A percentile compares a stretch with the other conserved stretches of the same genome.
These are phyloP conservation scores for Spatulosminthurus flaviceps DNA, from an alignment of 2,888 invertebrate species.

Conservation along the genomic window DNA sequence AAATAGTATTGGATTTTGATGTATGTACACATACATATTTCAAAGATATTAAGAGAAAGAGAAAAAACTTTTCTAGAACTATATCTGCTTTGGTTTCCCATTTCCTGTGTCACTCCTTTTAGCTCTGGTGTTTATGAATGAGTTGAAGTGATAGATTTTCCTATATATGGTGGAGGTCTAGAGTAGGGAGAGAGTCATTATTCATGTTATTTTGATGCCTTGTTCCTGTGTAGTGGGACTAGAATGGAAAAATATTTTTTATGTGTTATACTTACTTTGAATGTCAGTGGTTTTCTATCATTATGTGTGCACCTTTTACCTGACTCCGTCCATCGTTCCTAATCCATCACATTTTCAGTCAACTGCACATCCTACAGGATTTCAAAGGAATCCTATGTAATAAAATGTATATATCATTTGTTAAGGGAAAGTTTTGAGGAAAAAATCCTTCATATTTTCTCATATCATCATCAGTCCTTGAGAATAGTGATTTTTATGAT, in stretches of 20 bases:
- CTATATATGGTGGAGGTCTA: too few relatives aligned
- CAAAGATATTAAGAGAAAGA: not conserved
- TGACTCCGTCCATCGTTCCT: not conserved
- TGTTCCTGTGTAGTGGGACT: slow-evolving; percentile 40
- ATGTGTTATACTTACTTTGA: slow-evolving; percentile 18
- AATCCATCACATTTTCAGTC: not conserved
- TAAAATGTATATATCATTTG: not conserved
- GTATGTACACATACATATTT: too few relatives aligned
- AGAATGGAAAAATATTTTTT: slow-evolving; percentile 10
- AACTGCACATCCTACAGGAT: too few relatives aligned
- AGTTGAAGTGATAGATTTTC: slow-evolving; percentile 49
- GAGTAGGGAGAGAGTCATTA: slow-evolving; percentile 48
- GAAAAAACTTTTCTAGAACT: slow-evolving; percentile 42
- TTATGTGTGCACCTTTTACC: not conserved
- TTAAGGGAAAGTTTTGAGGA: not conserved
- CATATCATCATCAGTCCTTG: too few relatives aligned
- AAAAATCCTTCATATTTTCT: not conserved
- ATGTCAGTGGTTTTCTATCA: not conserved
- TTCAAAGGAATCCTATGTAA: not conserved
- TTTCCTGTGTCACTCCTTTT: slow-evolving; percentile 55
- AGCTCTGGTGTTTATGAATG: slow-evolving; percentile 52
- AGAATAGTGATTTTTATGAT: not conserved
- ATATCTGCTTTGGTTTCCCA: slow-evolving; percentile 52
- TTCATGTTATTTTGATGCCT: slow-evolving; percentile 53
- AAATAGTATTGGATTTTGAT: too few relatives aligned